Conservation (phyloP, 2,113 vertebrate genomes). For the Galeopterus variegatus region DNA sequence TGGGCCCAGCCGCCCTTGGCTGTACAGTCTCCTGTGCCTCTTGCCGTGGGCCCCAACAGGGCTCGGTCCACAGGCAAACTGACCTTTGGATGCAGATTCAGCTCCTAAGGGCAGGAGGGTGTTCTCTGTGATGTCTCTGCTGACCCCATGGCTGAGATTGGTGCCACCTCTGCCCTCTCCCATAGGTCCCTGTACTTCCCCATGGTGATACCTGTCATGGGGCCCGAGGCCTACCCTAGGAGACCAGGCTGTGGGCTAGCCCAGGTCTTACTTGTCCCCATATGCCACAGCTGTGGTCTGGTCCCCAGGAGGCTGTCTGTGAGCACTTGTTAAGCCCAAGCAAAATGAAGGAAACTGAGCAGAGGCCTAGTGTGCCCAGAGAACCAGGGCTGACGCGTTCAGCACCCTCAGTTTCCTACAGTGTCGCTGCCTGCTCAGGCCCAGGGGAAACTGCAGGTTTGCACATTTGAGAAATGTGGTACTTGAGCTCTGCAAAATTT, state of each 20-base stretch:
- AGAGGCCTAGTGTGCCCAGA: neutral
- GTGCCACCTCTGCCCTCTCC: neutral
- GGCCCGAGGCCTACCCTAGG: neutral
- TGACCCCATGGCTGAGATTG: neutral
- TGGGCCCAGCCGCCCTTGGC: neutral
- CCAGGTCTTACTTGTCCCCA: neutral
- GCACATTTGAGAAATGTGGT: fast-evolving
- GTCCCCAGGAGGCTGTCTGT: neutral
- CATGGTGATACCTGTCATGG: fast-evolving
- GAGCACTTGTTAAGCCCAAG: too few relatives aligned
- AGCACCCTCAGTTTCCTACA: neutral
- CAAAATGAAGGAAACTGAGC: neutral
- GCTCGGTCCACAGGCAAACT: neutral
- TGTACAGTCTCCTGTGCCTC: neutral
- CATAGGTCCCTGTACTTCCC: neutral
- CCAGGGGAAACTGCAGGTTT: neutral
- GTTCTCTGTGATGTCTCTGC: neutral
- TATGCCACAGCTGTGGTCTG: neutral
- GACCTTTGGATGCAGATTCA: neutral
- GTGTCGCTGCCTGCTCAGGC: too few relatives aligned
- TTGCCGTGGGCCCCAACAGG: neutral
- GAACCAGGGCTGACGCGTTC: neutral
- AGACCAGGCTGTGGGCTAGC: neutral
- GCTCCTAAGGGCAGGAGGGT: neutral
- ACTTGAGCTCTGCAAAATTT: fast-evolving